phyloP scores from a whole-genome alignment of 2,888 invertebrate species.

The Eristalis arbustorum region DNA sequence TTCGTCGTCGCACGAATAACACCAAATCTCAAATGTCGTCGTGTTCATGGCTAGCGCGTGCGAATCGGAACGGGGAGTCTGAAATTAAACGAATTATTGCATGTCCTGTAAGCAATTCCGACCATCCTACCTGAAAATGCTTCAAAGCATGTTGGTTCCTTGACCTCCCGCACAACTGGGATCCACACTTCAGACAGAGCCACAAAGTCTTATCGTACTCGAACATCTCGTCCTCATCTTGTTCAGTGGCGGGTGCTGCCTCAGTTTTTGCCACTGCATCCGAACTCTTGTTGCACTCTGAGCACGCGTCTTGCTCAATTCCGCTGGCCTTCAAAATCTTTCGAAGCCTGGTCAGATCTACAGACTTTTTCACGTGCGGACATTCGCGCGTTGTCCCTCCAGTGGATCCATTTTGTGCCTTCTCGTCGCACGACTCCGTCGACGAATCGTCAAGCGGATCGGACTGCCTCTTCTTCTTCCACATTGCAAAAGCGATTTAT shows the following conservation, averaged over 20 bases:
- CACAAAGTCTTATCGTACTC: slow-evolving; percentile 83
- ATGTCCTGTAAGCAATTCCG: neutral
- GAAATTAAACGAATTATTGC: neutral
- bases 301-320: slow-evolving; percentile 82
- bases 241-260: slow-evolving; percentile 64
- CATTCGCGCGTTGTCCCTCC: slow-evolving; percentile 81
- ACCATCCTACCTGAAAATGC: slow-evolving; percentile 83
- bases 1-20: slow-evolving; percentile 89
- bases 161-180: slow-evolving; percentile 87
- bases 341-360: slow-evolving; percentile 84
- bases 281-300: slow-evolving; percentile 81
- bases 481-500: slow-evolving; percentile 81
- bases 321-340: slow-evolving; percentile 82
- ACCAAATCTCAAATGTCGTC: slow-evolving; percentile 87
- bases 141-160: slow-evolving; percentile 86
- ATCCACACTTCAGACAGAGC: slow-evolving; percentile 91
- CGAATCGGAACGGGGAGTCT: slow-evolving; percentile 87
- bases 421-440: slow-evolving; percentile 87
- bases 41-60: slow-evolving; percentile 89
- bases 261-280: slow-evolving; percentile 78
- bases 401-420: slow-evolving; percentile 79
- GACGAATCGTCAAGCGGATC: slow-evolving; percentile 85
- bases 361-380: slow-evolving; percentile 86
- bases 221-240: slow-evolving; percentile 75
- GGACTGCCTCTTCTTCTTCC: slow-evolving; percentile 87